phyloP scores from a whole-genome alignment of 35 echinoderm and acorn worm species.

The Hemicentrotus pulcherrimus region DNA sequence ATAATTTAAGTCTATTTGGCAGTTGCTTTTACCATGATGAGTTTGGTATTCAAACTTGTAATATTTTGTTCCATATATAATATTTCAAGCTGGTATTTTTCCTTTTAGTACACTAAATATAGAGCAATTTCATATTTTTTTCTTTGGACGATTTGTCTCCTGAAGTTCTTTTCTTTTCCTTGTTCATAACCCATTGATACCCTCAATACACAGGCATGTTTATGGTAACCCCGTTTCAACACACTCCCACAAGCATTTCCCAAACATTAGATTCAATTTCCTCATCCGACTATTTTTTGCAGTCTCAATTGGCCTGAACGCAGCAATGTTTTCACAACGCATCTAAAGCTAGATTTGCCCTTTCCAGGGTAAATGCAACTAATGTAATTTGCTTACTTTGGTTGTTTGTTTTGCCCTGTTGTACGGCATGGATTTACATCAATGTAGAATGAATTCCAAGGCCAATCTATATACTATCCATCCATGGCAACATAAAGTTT shows the following conservation, averaged over 20 bases:
- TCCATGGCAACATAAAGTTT: neutral
- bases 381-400: neutral
- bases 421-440: neutral
- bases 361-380: neutral
- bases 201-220: neutral
- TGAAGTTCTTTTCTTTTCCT: too few species aligned
- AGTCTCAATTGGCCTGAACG: neutral
- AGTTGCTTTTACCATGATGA: too few species aligned
- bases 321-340: neutral
- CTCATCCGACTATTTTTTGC: neutral
- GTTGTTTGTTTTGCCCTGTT: neutral
- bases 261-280: neutral
- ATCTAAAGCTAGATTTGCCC: neutral
- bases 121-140: too few species aligned
- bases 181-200: neutral
- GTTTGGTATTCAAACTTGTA: too few species aligned
- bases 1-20: too few species aligned
- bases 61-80: too few species aligned
- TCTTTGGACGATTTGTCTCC: too few species aligned
- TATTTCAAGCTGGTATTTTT: too few species aligned
- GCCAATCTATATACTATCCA: neutral
- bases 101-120: too few species aligned
- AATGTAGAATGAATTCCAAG: neutral
- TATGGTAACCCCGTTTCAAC: neutral
- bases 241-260: constrained; percentile 1